A percentile compares a stretch with the other conserved stretches of the same genome.
These are phyloP conservation scores for Chrysaora quinquecirrha DNA, from an alignment of 30 jellyfish, hydroid and myxozoan genomes.

Conservation along the genomic window DNA sequence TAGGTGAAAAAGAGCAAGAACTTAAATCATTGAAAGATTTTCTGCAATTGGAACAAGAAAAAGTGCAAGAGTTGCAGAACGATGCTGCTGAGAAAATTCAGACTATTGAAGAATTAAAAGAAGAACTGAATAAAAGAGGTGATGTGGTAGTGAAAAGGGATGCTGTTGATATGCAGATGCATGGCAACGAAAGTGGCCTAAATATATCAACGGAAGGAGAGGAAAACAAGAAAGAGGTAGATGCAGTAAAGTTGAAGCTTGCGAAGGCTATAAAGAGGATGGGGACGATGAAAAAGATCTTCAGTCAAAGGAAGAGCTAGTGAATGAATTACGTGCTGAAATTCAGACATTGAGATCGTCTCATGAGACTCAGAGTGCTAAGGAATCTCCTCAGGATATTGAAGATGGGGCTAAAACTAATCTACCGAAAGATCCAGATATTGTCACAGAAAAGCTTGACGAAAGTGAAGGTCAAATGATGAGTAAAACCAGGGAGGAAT, in stretches of 20 bases:
- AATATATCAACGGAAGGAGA: neutral
- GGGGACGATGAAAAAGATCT: slow-evolving; percentile 74
- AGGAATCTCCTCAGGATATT: too few relatives aligned
- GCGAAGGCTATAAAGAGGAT: slow-evolving; percentile 80
- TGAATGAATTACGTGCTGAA: slow-evolving; percentile 1
- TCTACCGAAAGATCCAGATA: too few relatives aligned
- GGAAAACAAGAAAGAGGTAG: slow-evolving; percentile 37
- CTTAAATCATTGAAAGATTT: slow-evolving; percentile 17
- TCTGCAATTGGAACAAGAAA: slow-evolving; percentile 40
- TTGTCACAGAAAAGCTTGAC: slow-evolving; percentile 14
- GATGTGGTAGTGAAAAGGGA: neutral
- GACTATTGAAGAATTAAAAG: slow-evolving; percentile 22
- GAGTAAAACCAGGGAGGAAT: neutral
- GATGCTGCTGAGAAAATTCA: slow-evolving; percentile 8
- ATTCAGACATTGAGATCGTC: too few relatives aligned
- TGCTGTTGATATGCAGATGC: neutral
- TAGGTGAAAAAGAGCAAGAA: slow-evolving; percentile 23
- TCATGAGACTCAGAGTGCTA: too few relatives aligned
- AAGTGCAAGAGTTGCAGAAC: slow-evolving; percentile 24
- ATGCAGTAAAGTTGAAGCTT: slow-evolving; percentile 61
- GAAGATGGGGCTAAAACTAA: too few relatives aligned
- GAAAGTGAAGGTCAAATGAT: neutral
- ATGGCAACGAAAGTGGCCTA: neutral
- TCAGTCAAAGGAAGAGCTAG: slow-evolving; percentile 48
- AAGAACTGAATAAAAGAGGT: neutral